Percentiles rank a stretch among this genome's conserved stretches.
These are phyloP conservation scores for Petrocephalus schoutedeni DNA, from an alignment of 2,797 vertebrate genomes.

Conservation along the genomic window DNA sequence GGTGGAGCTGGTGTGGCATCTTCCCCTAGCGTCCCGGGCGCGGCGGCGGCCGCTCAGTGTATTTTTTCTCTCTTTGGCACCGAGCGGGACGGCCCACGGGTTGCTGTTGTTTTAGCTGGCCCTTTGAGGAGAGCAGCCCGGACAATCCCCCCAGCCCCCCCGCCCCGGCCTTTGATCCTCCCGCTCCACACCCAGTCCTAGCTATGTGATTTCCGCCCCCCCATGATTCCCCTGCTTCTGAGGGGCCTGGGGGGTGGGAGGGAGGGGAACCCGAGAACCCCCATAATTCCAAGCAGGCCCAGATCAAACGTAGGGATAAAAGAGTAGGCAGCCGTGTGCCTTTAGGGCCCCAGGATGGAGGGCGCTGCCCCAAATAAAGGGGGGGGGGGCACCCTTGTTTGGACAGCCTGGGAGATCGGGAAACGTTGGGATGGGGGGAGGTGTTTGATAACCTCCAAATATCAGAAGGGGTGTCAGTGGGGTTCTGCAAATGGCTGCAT, in stretches of 20 bases:
- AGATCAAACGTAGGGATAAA: conserved; percentile 57
- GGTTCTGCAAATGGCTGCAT: not conserved
- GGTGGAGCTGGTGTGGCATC: not conserved
- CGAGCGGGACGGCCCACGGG: conserved; percentile 30
- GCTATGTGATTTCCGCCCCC: conserved; percentile 37
- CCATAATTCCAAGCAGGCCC: conserved; percentile 54
- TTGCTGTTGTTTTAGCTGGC: conserved; percentile 51
- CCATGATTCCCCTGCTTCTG: conserved; percentile 44
- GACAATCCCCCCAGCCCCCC: conserved; percentile 34
- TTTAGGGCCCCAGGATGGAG: conserved; percentile 35
- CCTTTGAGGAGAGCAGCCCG: conserved; percentile 50
- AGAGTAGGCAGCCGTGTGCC: conserved; percentile 45
- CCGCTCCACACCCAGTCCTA: conserved; percentile 34
- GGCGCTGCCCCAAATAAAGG: conserved; percentile 9
- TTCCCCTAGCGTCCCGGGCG: conserved; percentile 28
- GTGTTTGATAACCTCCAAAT: not conserved
- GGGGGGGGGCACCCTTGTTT: conserved; percentile 5
- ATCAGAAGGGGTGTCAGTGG: not conserved
- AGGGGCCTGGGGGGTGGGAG: conserved; percentile 50
- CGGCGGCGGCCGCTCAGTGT: conserved; percentile 17
- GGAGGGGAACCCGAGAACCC: conserved; percentile 56
- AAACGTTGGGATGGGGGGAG: not conserved
- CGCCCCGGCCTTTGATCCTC: conserved; percentile 45
- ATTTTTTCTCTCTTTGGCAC: conserved; percentile 34
- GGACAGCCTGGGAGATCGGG: not conserved